Evolutionary conservation across 1,140 invertebrate species (phyloP).

Genomic region (Aphis gossypii): DNA sequence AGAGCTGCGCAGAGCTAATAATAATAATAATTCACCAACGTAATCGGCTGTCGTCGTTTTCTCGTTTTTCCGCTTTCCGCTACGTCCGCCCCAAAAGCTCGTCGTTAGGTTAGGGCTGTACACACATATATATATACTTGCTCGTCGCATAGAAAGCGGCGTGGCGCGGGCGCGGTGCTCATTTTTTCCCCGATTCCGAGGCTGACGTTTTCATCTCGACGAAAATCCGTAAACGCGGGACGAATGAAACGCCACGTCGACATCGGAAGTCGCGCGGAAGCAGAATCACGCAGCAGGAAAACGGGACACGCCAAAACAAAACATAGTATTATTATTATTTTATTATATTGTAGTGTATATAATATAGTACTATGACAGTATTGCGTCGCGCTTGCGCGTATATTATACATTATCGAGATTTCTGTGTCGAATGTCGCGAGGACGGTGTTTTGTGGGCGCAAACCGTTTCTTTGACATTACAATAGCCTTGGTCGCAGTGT

Average conservation of each 20-base stretch:
- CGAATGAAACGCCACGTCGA: neutral
- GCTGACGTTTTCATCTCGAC: neutral
- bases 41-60: slow-evolving; percentile 40
- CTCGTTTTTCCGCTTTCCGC: neutral
- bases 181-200: neutral
- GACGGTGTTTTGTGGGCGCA: too few species aligned
- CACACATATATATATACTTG: neutral
- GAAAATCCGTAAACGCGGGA: neutral
- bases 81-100: neutral
- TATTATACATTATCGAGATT: too few species aligned
- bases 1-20: slow-evolving; percentile 3
- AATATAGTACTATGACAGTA: too few species aligned
- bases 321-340: too few species aligned
- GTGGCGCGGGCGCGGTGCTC: neutral
- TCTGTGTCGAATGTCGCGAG: too few species aligned
- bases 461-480: too few species aligned
- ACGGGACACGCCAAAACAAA: neutral
- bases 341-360: too few species aligned
- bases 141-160: neutral
- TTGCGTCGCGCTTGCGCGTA: too few species aligned
- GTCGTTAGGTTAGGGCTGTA: neutral
- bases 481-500: too few species aligned
- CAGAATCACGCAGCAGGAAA: neutral
- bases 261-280: neutral
- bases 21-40: slow-evolving; percentile 34